Percentiles rank a stretch among this genome's conserved stretches.
Evolutionary conservation across 2,888 invertebrate genomes (phyloP).

Genomic region (Smittia sp.): DNA sequence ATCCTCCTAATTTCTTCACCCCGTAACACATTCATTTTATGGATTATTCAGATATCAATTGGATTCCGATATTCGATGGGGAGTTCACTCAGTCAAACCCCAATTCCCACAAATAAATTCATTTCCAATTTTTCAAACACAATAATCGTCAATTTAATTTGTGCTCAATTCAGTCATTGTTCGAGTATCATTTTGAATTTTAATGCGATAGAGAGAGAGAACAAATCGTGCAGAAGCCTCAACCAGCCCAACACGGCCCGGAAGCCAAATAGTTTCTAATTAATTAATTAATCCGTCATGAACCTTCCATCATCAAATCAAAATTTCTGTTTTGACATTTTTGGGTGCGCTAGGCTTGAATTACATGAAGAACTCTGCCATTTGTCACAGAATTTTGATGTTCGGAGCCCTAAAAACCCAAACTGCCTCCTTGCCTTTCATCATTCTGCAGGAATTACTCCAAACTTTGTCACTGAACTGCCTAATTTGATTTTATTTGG

Average conservation of each 20-base stretch:
- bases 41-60: constrained; percentile 15
- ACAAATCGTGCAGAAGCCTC: too few relatives aligned
- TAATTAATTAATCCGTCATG: neutral
- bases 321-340: too few relatives aligned
- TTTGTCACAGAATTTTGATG: too few relatives aligned
- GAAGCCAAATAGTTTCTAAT: neutral
- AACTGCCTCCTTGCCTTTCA: too few relatives aligned
- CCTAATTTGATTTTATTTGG: too few relatives aligned
- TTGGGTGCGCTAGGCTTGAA: too few relatives aligned
- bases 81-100: neutral
- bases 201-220: neutral
- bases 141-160: constrained; percentile 20
- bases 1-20: neutral
- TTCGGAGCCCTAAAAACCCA: too few relatives aligned
- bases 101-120: neutral
- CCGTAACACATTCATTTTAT: constrained; percentile 12
- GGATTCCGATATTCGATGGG: neutral
- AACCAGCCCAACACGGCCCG: neutral
- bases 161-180: neutral
- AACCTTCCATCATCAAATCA: neutral
- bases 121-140: neutral
- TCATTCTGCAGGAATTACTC: too few relatives aligned
- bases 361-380: too few relatives aligned
- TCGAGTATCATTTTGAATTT: neutral
- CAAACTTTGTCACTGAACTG: too few relatives aligned